These are phyloP conservation scores for Mungos mungo DNA, from an alignment of 2,113 vertebrate genomes.

Conservation along the genomic window DNA sequence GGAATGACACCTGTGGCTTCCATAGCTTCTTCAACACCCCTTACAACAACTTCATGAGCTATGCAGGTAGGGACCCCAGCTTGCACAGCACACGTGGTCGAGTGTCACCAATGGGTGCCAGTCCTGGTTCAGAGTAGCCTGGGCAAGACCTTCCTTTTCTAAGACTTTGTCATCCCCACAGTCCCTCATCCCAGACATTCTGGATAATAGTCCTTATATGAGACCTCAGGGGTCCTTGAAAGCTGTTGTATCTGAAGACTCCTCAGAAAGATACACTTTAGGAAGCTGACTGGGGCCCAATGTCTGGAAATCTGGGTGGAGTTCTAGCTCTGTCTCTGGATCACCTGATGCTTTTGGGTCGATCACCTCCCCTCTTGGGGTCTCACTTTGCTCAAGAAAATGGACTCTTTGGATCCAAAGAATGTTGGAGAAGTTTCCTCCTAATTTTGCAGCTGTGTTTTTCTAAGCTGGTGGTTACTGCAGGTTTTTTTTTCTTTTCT, in stretches of 20 bases:
- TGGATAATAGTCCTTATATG: not conserved
- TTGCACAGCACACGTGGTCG: fast-evolving
- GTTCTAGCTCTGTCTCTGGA: not conserved
- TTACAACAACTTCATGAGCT: slow-evolving; percentile 99
- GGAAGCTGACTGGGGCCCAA: not conserved
- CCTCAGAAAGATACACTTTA: not conserved
- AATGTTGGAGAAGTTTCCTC: not conserved
- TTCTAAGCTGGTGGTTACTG: not conserved
- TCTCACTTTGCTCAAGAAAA: slow-evolving; percentile 27
- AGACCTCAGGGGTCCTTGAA: not conserved
- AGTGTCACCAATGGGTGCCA: fast-evolving
- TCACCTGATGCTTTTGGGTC: not conserved
- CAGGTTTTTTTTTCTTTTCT: not conserved
- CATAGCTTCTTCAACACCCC: slow-evolving; percentile 93
- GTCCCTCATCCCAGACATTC: not conserved
- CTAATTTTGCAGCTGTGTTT: not conserved
- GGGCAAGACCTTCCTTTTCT: not conserved
- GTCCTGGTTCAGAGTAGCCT: not conserved
- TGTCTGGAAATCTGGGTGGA: not conserved
- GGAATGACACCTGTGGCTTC: slow-evolving; percentile 95
- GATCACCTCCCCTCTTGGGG: not conserved
- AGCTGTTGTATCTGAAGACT: not conserved
- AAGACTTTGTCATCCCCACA: not conserved
- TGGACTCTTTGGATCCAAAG: not conserved
- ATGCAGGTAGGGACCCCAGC: slow-evolving; percentile 88